Evolutionary conservation across 2,113 vertebrate species (phyloP).

Genomic region (Anthoscopus minutus): DNA sequence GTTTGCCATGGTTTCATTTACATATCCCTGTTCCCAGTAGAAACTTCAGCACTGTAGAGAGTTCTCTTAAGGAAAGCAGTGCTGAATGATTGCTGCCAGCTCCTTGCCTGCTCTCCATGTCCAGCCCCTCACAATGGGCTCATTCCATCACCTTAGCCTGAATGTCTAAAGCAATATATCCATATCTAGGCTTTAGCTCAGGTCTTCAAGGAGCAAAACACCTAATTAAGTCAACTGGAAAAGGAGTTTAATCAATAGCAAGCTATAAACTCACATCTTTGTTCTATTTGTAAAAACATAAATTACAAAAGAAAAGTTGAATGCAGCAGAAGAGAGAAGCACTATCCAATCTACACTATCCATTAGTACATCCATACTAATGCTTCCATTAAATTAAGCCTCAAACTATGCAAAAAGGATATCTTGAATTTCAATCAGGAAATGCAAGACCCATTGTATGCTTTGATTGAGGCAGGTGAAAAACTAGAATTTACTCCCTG

Average conservation of each 20-base stretch:
- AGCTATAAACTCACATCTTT: slow-evolving; percentile 16
- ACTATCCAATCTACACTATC: background rate
- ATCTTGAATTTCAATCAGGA: slow-evolving; percentile 14
- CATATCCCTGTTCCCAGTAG: background rate
- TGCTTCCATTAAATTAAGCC: background rate
- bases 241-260: slow-evolving; percentile 46
- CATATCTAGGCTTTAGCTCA: slow-evolving; percentile 12
- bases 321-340: background rate
- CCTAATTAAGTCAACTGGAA: slow-evolving; percentile 56
- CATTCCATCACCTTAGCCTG: slow-evolving; percentile 2
- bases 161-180: slow-evolving; percentile 25
- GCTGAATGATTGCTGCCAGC: background rate
- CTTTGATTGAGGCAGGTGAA: background rate
- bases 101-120: background rate
- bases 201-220: slow-evolving; percentile 29
- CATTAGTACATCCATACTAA: too few species aligned
- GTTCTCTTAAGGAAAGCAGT: background rate
- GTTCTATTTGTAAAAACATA: slow-evolving; percentile 39
- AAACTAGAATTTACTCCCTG: background rate
- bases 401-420: background rate
- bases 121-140: background rate
- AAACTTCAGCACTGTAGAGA: background rate
- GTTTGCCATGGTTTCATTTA: background rate
- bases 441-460: background rate
- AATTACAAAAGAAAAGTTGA: slow-evolving; percentile 32